Evolutionary conservation across 2,113 vertebrate genomes (phyloP).

Genomic region (Spea bombifrons): DNA sequence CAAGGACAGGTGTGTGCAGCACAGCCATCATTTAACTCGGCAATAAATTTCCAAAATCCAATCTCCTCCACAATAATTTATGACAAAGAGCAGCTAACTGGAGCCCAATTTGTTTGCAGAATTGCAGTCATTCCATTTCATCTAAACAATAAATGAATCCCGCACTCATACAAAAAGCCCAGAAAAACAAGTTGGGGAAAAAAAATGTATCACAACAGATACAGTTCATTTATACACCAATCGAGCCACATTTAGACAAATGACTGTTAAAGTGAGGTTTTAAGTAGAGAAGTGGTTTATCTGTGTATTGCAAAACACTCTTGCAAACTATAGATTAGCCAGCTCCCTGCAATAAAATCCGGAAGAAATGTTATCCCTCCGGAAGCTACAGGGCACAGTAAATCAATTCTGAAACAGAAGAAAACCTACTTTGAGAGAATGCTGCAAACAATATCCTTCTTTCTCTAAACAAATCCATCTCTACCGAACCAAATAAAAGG

Average conservation of each 20-base stretch:
- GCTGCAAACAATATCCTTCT: constrained; percentile 22
- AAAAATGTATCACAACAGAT: constrained; percentile 38
- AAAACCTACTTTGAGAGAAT: constrained; percentile 20
- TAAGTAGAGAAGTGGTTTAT: constrained; percentile 39
- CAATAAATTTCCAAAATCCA: constrained; percentile 63
- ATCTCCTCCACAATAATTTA: constrained; percentile 67
- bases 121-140: constrained; percentile 63
- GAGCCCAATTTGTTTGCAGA: constrained; percentile 67
- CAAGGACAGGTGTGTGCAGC: constrained; percentile 53
- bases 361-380: not conserved
- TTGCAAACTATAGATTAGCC: constrained; percentile 32
- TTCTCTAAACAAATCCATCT: not conserved
- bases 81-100: constrained; percentile 61
- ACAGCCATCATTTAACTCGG: constrained; percentile 47
- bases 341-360: not conserved
- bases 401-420: constrained; percentile 13
- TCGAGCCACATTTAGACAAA: constrained; percentile 54
- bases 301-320: constrained; percentile 37
- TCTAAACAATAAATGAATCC: constrained; percentile 67
- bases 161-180: constrained; percentile 51
- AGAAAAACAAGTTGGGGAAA: constrained; percentile 55
- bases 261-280: constrained; percentile 54
- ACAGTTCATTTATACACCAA: constrained; percentile 56
- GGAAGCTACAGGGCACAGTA: constrained; percentile 20
- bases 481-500: not conserved